A percentile compares a stretch with the other conserved stretches of the same genome.
Evolutionary conservation across 1,140 invertebrate genomes (phyloP).

Genomic region (Melitaea cinxia): DNA sequence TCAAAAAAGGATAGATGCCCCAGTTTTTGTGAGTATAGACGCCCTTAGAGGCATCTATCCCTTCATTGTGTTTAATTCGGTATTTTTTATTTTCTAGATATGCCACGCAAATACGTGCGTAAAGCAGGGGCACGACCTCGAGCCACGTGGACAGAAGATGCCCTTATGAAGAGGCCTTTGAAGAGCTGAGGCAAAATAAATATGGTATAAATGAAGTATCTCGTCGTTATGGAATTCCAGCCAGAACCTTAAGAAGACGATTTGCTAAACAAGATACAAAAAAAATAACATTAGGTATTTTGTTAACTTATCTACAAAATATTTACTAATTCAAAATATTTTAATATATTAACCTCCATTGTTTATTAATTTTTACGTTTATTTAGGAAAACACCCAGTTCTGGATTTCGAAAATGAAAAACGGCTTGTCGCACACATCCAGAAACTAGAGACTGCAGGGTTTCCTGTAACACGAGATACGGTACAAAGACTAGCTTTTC

Average conservation of each 20-base stretch:
- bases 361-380: neutral
- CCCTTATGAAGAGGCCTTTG: slow-evolving; percentile 15
- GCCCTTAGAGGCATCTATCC: slow-evolving; percentile 20
- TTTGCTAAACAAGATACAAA: slow-evolving; percentile 5
- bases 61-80: neutral
- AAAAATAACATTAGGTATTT: slow-evolving; percentile 31
- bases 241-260: slow-evolving; percentile 13
- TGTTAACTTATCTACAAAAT: neutral
- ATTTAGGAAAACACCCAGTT: slow-evolving; percentile 4
- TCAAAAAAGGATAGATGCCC: neutral
- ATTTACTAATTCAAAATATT: neutral
- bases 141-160: slow-evolving; percentile 7
- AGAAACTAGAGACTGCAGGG: slow-evolving; percentile 18
- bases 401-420: slow-evolving; percentile 13
- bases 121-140: slow-evolving; percentile 17
- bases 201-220: slow-evolving; percentile 8
- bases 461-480: neutral
- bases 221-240: slow-evolving; percentile 18
- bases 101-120: slow-evolving; percentile 6
- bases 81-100: slow-evolving; percentile 13
- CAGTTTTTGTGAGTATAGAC: slow-evolving; percentile 10
- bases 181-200: slow-evolving; percentile 3
- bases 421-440: slow-evolving; percentile 2
- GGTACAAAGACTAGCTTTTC: slow-evolving; percentile 38
- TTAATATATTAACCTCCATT: neutral